Base-by-base conservation (phyloP, 2,113 vertebrate species). In the Pterocles orientalis region DNA sequence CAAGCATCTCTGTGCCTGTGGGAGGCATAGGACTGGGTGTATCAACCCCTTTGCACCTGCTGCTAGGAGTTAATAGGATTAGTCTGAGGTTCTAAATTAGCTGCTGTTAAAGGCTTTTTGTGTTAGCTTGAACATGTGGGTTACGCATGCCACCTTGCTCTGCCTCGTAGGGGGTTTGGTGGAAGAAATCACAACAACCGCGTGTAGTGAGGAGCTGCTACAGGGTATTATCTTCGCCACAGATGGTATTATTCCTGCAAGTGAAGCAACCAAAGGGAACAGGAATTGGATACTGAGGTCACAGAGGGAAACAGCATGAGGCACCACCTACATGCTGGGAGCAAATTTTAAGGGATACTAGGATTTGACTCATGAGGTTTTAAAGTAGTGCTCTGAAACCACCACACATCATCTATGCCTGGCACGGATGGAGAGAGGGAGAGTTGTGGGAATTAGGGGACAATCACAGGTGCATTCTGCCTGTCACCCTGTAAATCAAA, bases 241-340 rank as follows among this genome's bases (percentile, higher is more conserved):
- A 86, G 89, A 96, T 73, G 64, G 71, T 77, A 87, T 95, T 85
- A 95, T 95, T 95, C 82, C 87, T 75, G 64, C 68, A 66, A 94
- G 79, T 65, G 75, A 95, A 95, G 68, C 78, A 86, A 68, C 78
- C 53, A 96, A 93, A 77, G 85, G 82, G 91, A 97, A 93, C 61
- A 72, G 73, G 89, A 94, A 95, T 79, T 96, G 85, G 77, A 96
- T 91, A 90, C 51, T 96, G 89, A 96, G 93, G 96, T 97, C 96
- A 92, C 39, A 3, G 95, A 89, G 57, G 57, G 65, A 94, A 96
- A 85, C 91, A 94, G 94, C 92, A 60, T 75, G 94, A 91, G 33
- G 61, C 65, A 83, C 34, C 82, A 79, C 85, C 96, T 95, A 95
- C 87, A 53, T 64, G 87, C 97, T 97, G 93, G 66, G 91, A 96